These are phyloP conservation scores for Sphaeridia pumilis DNA, from an alignment of 2,888 invertebrate genomes.

Conservation along the genomic window DNA sequence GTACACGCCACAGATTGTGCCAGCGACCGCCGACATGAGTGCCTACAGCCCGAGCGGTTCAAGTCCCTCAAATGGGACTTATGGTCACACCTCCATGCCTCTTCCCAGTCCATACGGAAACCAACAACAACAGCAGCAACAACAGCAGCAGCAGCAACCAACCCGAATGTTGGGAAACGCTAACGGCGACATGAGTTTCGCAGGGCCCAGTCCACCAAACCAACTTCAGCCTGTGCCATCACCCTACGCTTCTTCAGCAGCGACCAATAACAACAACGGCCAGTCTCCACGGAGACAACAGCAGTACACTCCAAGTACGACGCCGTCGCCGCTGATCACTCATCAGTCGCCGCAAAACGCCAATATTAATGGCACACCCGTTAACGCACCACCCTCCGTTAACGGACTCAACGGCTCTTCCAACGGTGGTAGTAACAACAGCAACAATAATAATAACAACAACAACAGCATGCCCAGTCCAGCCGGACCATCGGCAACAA, in stretches of 20 bases:
- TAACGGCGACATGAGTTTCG: slow-evolving; percentile 15
- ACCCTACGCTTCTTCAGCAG: slow-evolving; percentile 20
- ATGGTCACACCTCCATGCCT: slow-evolving; percentile 9
- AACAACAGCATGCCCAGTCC: no score
- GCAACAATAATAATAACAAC: no score
- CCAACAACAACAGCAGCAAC: slow-evolving; percentile 4
- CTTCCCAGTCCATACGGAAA: background rate
- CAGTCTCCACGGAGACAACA: no score
- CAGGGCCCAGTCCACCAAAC: slow-evolving; percentile 31
- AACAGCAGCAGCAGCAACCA: background rate
- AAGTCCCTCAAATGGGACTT: slow-evolving; percentile 14
- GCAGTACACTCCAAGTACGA: slow-evolving; percentile 30
- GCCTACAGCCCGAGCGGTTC: slow-evolving; percentile 12
- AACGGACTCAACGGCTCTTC: slow-evolving; percentile 29
- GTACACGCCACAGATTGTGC: slow-evolving; percentile 24
- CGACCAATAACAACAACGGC: slow-evolving; percentile 18
- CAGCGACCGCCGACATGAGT: slow-evolving; percentile 2
- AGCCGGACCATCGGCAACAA: no score
- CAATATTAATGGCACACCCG: slow-evolving; percentile 8
- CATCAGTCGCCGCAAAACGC: slow-evolving; percentile 11
- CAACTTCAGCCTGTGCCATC: slow-evolving; percentile 26
- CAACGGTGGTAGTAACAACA: no score
- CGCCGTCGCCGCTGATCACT: slow-evolving; percentile 27
- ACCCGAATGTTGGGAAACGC: slow-evolving; percentile 1
- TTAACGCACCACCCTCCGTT: background rate